Conservation (phyloP, 2,797 vertebrate genomes). For the Clamator glandarius region DNA sequence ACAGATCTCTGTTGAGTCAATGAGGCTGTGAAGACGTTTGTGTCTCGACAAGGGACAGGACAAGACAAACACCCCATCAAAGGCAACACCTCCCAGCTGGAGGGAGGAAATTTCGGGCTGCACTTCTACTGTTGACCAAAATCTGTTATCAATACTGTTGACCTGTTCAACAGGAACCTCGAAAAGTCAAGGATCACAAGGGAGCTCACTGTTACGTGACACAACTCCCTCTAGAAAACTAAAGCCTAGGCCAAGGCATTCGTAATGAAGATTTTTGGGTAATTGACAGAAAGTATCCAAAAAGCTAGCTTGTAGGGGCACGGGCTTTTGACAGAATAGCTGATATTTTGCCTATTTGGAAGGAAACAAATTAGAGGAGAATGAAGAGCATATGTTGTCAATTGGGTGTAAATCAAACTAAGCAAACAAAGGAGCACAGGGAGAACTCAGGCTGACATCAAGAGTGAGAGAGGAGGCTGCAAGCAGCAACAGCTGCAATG, state of each 20-base stretch:
- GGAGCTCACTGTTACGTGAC: neutral
- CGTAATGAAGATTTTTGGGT: neutral
- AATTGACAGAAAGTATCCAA: neutral
- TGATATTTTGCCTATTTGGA: conserved; percentile 24
- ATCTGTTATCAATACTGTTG: too few species aligned
- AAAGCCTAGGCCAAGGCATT: neutral
- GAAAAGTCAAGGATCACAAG: neutral
- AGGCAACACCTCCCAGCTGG: neutral
- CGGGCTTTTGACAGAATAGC: neutral
- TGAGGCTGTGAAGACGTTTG: neutral
- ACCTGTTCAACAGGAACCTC: neutral
- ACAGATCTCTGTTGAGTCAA: neutral
- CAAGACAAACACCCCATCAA: neutral
- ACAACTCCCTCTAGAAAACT: neutral
- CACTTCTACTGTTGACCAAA: neutral
- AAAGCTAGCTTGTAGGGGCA: neutral
- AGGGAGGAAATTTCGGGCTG: neutral
- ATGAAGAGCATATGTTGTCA: conserved; percentile 20
- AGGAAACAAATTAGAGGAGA: conserved; percentile 19
- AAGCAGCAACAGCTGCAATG: neutral
- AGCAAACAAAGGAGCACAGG: conserved; percentile 17
- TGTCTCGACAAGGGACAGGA: neutral
- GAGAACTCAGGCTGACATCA: neutral
- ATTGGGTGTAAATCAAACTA: conserved; percentile 22
- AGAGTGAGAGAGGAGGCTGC: neutral